phyloP scores from a whole-genome alignment of 2,888 invertebrate species.

The Luffia ferchaultella region DNA sequence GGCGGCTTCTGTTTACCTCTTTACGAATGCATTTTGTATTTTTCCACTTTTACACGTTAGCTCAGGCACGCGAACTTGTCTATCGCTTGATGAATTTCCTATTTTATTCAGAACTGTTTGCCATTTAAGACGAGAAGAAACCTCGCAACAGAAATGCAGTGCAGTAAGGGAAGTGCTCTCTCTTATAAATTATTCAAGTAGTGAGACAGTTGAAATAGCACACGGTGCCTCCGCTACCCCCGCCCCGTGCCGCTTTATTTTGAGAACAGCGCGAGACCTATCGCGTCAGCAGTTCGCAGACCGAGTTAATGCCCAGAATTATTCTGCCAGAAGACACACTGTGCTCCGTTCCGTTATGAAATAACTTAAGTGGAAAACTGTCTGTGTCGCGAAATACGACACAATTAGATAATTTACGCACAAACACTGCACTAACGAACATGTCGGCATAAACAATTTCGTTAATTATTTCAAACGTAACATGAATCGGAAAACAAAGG shows the following conservation, averaged over 20 bases:
- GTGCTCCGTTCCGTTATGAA: background rate
- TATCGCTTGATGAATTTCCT: background rate
- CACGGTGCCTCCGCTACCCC: constrained; percentile 28
- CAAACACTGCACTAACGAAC: background rate
- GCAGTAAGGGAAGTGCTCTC: constrained; percentile 43
- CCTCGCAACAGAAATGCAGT: constrained; percentile 47
- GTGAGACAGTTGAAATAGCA: constrained; percentile 60
- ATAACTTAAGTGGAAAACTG: background rate
- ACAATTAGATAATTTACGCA: background rate
- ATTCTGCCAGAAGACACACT: background rate
- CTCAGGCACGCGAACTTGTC: background rate
- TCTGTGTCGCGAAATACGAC: background rate
- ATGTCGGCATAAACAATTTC: background rate
- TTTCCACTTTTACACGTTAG: no score
- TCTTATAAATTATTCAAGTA: constrained; percentile 63
- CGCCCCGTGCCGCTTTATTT: constrained; percentile 50
- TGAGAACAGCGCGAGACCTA: constrained; percentile 38
- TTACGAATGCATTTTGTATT: no score
- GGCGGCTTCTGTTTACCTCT: background rate
- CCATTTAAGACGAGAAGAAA: background rate
- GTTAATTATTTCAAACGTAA: background rate
- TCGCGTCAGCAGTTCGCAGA: background rate
- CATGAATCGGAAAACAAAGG: background rate
- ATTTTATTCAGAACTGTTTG: background rate
- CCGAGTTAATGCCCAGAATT: background rate